A percentile compares a stretch with the other conserved stretches of the same genome.
These are phyloP conservation scores for Nycteola revayana DNA, from an alignment of 2,888 invertebrate species.

Conservation along the genomic window DNA sequence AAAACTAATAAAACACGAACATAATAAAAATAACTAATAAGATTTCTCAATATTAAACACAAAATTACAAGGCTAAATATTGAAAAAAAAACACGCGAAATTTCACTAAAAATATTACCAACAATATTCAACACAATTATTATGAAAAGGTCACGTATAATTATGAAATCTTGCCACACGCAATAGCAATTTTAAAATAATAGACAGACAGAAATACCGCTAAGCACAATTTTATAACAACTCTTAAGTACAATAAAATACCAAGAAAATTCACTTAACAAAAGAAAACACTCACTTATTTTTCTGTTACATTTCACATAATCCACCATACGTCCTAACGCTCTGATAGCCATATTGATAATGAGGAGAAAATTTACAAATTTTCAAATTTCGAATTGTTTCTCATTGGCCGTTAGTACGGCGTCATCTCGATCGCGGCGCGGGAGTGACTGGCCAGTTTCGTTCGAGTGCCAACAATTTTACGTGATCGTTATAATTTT, in stretches of 20 bases:
- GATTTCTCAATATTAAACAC: constrained; percentile 18
- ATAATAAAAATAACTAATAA: background rate
- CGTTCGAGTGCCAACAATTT: constrained; percentile 34
- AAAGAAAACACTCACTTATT: constrained; percentile 54
- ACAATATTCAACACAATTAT: background rate
- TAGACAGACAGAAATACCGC: constrained; percentile 11
- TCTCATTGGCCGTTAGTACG: constrained; percentile 21
- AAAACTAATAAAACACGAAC: background rate
- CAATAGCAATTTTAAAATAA: background rate
- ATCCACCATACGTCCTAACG: constrained; percentile 46
- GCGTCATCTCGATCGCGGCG: constrained; percentile 53
- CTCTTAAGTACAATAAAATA: constrained; percentile 14
- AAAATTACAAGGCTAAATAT: constrained; percentile 23
- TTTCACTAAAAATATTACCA: constrained; percentile 12
- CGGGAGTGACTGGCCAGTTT: constrained; percentile 51
- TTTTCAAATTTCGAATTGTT: constrained; percentile 30
- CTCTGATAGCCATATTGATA: constrained; percentile 45
- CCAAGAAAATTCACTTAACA: constrained; percentile 15
- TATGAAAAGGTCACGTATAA: constrained; percentile 21
- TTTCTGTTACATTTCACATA: constrained; percentile 44
- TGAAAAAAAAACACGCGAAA: constrained; percentile 17
- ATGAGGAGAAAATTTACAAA: constrained; percentile 19
- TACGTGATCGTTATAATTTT: constrained; percentile 37
- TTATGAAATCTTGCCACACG: constrained; percentile 8
- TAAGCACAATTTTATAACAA: constrained; percentile 13